phyloP scores from a whole-genome alignment of 2,888 invertebrate genomes.

The Ennomos fuscantarius region DNA sequence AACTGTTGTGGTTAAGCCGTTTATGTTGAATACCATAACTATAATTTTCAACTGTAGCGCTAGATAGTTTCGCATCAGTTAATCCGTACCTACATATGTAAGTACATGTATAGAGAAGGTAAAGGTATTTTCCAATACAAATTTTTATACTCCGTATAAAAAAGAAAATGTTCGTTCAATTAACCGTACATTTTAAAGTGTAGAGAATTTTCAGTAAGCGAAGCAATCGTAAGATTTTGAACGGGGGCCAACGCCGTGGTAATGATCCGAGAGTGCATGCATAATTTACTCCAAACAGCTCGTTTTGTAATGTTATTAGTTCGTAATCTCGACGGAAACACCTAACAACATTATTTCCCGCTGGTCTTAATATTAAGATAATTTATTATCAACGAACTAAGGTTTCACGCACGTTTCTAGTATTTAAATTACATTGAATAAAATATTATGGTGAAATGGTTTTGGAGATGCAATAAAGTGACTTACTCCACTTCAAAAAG shows the following conservation, averaged over 20 bases:
- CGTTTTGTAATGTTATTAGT: constrained; percentile 84
- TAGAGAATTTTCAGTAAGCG: constrained; percentile 51
- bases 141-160: not conserved
- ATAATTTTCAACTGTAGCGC: no score
- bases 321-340: constrained; percentile 81
- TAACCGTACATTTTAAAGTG: constrained; percentile 47
- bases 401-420: constrained; percentile 33
- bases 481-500: no score
- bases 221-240: constrained; percentile 70
- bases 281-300: constrained; percentile 83
- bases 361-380: constrained; percentile 79
- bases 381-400: constrained; percentile 73
- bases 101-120: no score
- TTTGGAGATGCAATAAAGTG: not conserved
- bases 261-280: constrained; percentile 84
- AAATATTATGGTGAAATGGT: not conserved
- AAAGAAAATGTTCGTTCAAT: constrained; percentile 39
- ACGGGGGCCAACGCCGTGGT: constrained; percentile 72
- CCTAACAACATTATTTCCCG: constrained; percentile 78
- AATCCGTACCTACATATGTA: no score
- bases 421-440: constrained; percentile 27
- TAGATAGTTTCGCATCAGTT: no score
- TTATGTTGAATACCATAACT: no score
- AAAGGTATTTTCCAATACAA: no score
- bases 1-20: no score